Percentiles rank a stretch among this genome's conserved stretches.
Conservation (phyloP, 2,113 vertebrate species). For the Laticauda laticaudata region DNA sequence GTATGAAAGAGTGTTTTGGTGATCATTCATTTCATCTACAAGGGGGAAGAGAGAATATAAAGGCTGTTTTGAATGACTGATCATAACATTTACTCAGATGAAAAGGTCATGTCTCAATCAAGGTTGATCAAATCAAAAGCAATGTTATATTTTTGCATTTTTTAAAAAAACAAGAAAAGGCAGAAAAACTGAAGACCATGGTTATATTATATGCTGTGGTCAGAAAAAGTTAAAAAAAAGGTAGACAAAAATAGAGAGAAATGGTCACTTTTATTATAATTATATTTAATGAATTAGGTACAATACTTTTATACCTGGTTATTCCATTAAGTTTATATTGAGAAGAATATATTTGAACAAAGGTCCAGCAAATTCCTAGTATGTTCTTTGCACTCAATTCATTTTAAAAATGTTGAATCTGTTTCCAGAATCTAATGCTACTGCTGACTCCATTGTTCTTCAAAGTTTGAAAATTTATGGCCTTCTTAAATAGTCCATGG, state of each 20-base stretch:
- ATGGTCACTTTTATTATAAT: conserved; percentile 13
- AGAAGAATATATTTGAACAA: neutral
- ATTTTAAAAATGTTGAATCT: conserved; percentile 14
- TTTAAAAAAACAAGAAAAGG: neutral
- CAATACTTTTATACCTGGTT: neutral
- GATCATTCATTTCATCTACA: conserved; percentile 95
- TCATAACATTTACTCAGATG: neutral
- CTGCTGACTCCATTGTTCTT: neutral
- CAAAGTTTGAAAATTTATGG: neutral
- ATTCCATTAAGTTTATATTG: neutral
- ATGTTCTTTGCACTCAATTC: neutral
- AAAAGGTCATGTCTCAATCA: neutral
- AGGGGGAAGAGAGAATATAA: neutral
- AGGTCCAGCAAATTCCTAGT: neutral
- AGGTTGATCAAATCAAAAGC: neutral
- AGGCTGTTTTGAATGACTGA: neutral
- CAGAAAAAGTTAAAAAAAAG: neutral
- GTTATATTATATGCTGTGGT: neutral
- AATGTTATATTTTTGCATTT: neutral
- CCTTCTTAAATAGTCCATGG: neutral
- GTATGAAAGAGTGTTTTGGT: conserved; percentile 92
- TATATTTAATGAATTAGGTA: neutral
- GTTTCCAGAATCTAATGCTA: neutral
- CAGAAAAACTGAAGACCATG: neutral
- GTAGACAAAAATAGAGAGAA: conserved; percentile 11